A percentile compares a stretch with the other conserved stretches of the same genome.
Conservation (phyloP, 2,888 invertebrate genomes). For the Cremastinae sp. region DNA sequence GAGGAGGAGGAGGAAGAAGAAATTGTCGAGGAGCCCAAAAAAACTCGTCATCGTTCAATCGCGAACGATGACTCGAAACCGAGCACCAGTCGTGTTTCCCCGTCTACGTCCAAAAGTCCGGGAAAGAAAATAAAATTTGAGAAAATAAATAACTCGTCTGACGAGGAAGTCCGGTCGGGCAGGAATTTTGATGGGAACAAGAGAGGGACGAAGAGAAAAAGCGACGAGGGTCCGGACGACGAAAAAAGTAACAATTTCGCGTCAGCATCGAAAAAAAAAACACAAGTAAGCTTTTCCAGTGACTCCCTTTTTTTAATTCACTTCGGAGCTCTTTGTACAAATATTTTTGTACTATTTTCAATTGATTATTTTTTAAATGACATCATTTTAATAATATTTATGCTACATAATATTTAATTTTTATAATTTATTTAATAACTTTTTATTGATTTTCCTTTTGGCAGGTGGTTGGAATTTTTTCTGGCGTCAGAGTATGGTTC, state of each 20-base stretch:
- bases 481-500: constrained; percentile 63
- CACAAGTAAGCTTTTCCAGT: constrained; percentile 66
- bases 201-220: not conserved
- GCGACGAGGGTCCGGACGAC: constrained; percentile 2
- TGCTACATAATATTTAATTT: too few relatives aligned
- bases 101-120: constrained; percentile 40
- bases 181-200: not conserved
- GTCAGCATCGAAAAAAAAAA: constrained; percentile 52
- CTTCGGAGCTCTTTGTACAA: not conserved
- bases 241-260: constrained; percentile 17
- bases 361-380: too few relatives aligned
- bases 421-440: not conserved
- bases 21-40: too few relatives aligned
- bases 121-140: constrained; percentile 30
- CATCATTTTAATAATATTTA: too few relatives aligned
- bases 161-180: not conserved
- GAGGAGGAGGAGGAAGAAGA: constrained; percentile 13
- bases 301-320: too few relatives aligned
- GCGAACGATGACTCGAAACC: constrained; percentile 38
- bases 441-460: constrained; percentile 57
- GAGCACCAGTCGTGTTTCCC: constrained; percentile 37
- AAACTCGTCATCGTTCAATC: not conserved
- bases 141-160: constrained; percentile 30
- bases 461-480: constrained; percentile 67
- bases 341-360: not conserved